phyloP scores from a whole-genome alignment of 53 echinoderm and acorn worm genomes.

The Holothuria scabra region DNA sequence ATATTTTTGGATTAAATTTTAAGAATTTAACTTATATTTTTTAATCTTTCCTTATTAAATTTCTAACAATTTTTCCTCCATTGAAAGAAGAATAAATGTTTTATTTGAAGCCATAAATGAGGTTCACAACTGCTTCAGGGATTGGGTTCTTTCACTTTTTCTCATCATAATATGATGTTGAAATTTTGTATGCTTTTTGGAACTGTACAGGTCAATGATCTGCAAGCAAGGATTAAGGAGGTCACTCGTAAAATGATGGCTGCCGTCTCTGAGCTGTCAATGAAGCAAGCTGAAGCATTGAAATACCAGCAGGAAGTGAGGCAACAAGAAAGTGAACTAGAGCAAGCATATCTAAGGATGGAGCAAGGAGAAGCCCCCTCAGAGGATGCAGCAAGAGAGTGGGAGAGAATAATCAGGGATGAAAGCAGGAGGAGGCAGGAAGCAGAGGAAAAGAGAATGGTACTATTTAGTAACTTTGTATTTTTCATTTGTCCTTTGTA shows the following conservation, averaged over 20 bases:
- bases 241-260: conserved; percentile 99
- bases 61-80: too few species aligned
- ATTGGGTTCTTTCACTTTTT: background rate
- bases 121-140: background rate
- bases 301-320: conserved; percentile 79
- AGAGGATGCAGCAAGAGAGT: conserved; percentile 84
- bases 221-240: conserved; percentile 95
- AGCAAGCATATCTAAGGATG: conserved; percentile 99
- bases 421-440: conserved; percentile 74
- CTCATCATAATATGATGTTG: too few species aligned
- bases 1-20: too few species aligned
- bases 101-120: background rate
- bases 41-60: too few species aligned
- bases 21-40: too few species aligned
- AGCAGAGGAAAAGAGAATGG: conserved; percentile 71
- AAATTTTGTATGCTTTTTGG: background rate
- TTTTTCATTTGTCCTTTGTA: too few species aligned
- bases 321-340: conserved; percentile 77
- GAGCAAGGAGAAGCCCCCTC: conserved; percentile 97
- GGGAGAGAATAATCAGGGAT: conserved; percentile 95
- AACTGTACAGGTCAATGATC: conserved; percentile 83
- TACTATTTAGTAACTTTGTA: background rate
- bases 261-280: conserved; percentile 93
- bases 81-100: too few species aligned
- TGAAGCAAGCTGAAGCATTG: conserved; percentile 94